Evolutionary conservation across 2,888 invertebrate genomes (phyloP), one percentile per base, ranked within the genome.

Genomic region (Dryococelus australis): DNA sequence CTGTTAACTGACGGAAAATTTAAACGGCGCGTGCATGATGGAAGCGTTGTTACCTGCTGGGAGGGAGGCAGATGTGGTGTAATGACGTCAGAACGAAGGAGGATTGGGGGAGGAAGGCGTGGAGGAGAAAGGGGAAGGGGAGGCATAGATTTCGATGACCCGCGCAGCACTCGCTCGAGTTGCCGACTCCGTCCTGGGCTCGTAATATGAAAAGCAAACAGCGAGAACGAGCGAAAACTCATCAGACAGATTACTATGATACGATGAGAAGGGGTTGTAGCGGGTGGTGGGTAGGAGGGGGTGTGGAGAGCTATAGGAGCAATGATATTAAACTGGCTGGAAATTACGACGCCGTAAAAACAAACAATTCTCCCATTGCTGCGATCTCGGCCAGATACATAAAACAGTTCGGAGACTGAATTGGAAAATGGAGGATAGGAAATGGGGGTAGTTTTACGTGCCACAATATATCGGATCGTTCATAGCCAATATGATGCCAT

Each of bases 321-420:
- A 65, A 65, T 65, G 83, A 83, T 43, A 43, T 83, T 83, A 83
- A 28, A 83, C 83, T n/a, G 35, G 43, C 83, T 83, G 35, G 35
- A 83, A 83, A 83, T 83, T 83, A 83, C 83, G 83, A 43, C 83
- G 83, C 83, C 83, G 35, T 83, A 83, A 83, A 83, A 83, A 35
- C 83, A 20, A 43, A 83, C 83, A 28, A 43, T 83, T 83, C 27
- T 28, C 35, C 35, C 35, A 83, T 28, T 28, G 83, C 65, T 65
- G 65, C 65, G 65, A 65, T 65, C 65, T n/a, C 65, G 65, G 65
- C 13, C 65, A 16, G 65, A 65, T 65, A 65, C 65, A 65, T 65
- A 65, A 65, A 65, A 65, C 13, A 10, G 65, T 65, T n/a, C 65
- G 65, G 10, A 16, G 47, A 47, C 12, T 16, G 47, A 47, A 20